phyloP scores from a whole-genome alignment of 1,140 invertebrate species.

The Lordiphosa mommai region DNA sequence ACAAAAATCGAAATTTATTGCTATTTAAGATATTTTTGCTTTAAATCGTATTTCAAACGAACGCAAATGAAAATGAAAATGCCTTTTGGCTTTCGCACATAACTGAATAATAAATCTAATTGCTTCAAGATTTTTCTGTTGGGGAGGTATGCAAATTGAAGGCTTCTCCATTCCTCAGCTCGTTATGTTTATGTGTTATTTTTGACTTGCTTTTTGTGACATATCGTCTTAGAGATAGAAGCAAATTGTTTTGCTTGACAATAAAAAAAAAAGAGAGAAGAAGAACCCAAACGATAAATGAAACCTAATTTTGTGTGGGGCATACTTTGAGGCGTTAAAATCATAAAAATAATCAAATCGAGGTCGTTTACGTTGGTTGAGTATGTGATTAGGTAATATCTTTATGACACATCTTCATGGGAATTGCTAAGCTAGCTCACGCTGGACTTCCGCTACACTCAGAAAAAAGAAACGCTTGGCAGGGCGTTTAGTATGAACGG shows the following conservation, averaged over 20 bases:
- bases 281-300: too few species aligned
- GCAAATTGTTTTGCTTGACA: slow-evolving; percentile 64
- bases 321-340: slow-evolving; percentile 30
- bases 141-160: slow-evolving; percentile 42
- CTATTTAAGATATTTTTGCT: slow-evolving; percentile 76
- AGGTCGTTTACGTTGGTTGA: slow-evolving; percentile 35
- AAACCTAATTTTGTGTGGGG: slow-evolving; percentile 18
- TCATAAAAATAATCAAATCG: slow-evolving; percentile 48
- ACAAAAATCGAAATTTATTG: slow-evolving; percentile 79
- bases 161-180: not conserved
- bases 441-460: slow-evolving; percentile 29
- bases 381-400: slow-evolving; percentile 48
- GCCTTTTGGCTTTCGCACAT: slow-evolving; percentile 19
- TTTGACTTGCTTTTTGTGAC: slow-evolving; percentile 46
- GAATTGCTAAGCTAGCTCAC: slow-evolving; percentile 3
- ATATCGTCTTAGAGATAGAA: slow-evolving; percentile 70
- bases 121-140: slow-evolving; percentile 6
- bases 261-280: too few species aligned
- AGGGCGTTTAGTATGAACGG: too few species aligned
- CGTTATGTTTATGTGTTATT: slow-evolving; percentile 22
- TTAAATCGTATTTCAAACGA: slow-evolving; percentile 1
- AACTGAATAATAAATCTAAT: slow-evolving; percentile 55
- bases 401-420: slow-evolving; percentile 28
- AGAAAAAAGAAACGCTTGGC: too few species aligned
- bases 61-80: slow-evolving; percentile 28